Percentiles rank a stretch among this genome's conserved stretches.
These are phyloP conservation scores for Scaptomyza reducta DNA, from an alignment of 2,888 invertebrate genomes.

Conservation along the genomic window DNA sequence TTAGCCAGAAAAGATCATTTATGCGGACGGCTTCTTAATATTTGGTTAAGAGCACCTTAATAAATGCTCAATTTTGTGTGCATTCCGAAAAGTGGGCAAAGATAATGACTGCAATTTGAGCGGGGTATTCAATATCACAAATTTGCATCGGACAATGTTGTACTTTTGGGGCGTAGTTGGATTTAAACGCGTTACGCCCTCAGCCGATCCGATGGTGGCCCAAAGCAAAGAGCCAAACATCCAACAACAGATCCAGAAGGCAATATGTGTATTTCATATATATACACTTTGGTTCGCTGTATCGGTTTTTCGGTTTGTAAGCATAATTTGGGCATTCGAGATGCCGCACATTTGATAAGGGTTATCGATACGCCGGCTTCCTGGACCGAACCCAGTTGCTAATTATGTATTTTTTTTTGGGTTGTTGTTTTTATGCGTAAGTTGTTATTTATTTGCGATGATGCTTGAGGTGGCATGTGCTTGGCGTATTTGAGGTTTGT, in stretches of 20 bases:
- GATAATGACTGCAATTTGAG: slow-evolving; percentile 70
- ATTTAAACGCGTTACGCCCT: slow-evolving; percentile 63
- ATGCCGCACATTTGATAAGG: slow-evolving; percentile 71
- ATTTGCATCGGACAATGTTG: slow-evolving; percentile 62
- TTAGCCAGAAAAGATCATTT: slow-evolving; percentile 29
- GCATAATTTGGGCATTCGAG: slow-evolving; percentile 67
- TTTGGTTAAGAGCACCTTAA: slow-evolving; percentile 44
- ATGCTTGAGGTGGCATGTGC: slow-evolving; percentile 1
- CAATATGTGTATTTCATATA: slow-evolving; percentile 19
- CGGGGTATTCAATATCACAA: slow-evolving; percentile 57
- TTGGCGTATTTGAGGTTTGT: no score
- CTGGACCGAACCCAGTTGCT: slow-evolving; percentile 43
- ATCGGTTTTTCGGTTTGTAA: slow-evolving; percentile 36
- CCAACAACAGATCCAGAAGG: slow-evolving; percentile 6
- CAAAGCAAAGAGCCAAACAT: slow-evolving; percentile 12
- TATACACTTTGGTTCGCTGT: slow-evolving; percentile 32
- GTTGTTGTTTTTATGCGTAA: slow-evolving; percentile 29
- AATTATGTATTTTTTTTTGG: slow-evolving; percentile 47
- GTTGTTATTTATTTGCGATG: slow-evolving; percentile 46
- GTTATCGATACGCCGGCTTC: slow-evolving; percentile 59
- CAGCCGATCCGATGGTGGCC: slow-evolving; percentile 40
- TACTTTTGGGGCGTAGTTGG: slow-evolving; percentile 44
- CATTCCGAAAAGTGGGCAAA: neutral
- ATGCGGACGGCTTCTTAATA: slow-evolving; percentile 42
- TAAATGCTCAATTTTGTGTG: slow-evolving; percentile 44